Base-by-base conservation (phyloP, 1,140 invertebrate species). In the Radopholus similis region DNA sequence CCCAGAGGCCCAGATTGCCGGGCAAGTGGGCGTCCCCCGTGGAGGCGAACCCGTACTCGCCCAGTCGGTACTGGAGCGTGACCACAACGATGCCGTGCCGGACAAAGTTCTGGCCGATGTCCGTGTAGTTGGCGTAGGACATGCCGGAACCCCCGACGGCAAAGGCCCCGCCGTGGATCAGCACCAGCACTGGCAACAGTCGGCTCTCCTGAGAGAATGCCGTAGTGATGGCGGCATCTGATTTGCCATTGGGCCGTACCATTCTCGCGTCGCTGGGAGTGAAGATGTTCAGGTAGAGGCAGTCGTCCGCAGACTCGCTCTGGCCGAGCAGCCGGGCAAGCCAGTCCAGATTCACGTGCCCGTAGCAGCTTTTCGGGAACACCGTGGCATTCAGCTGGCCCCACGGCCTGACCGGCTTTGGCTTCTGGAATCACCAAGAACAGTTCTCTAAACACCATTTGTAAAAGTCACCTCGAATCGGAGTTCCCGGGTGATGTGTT, bases 211-310 rank as follows among this genome's bases (percentile, higher is more conserved):
- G 55, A 58, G n/a, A 11, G 18, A 21, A 18, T 40, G 6, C 13
- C 18, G 15, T 4, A 47, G 15, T 32, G 32, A 15, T 26, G 13
- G 26, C n/a, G n/a, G n/a, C n/a, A n/a, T n/a, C n/a, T n/a, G n/a
- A n/a, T n/a, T n/a, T n/a, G n/a, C n/a, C n/a, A n/a, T n/a, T n/a
- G n/a, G n/a, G n/a, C n/a, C n/a, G n/a, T n/a, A n/a, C n/a, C 15
- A 58, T 9, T 58, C n/a, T 58, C 18, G 15, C 32, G 38, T 40
- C 21, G 32, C 32, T n/a, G 38, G 93, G 93, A 5, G 91, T 89
- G 85, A 94, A 95, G 81, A 97, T 90, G 83, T 97, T 96, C 71
- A 97, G 86, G 83, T 94, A 95, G 32, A 97, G 88, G 83, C 94
- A 97, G 85, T 97, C 94, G 85, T 97, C 91, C 84, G 53, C 62